A percentile compares a stretch with the other conserved stretches of the same genome.
Evolutionary conservation across 2,113 vertebrate species (phyloP).

Genomic region (Psammodynastes pulverulentus): DNA sequence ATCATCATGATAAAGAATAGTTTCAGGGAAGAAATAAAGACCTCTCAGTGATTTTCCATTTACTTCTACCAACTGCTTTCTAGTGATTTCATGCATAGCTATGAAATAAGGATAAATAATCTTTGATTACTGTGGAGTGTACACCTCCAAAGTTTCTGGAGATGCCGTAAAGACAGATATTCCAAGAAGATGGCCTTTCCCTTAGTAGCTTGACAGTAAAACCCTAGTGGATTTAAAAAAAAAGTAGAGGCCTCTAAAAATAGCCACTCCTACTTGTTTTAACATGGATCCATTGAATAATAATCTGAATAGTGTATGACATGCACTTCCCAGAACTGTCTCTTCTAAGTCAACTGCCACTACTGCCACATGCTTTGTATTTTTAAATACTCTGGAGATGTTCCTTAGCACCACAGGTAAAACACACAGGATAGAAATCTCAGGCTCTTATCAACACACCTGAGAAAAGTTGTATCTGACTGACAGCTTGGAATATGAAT

Average conservation of each 20-base stretch:
- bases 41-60: not conserved
- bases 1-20: not conserved
- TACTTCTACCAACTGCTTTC: not conserved
- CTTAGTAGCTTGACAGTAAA: not conserved
- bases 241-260: not conserved
- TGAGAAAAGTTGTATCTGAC: not conserved
- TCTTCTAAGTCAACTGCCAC: constrained; percentile 16
- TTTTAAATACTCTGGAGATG: not conserved
- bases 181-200: not conserved
- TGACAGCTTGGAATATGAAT: constrained; percentile 1
- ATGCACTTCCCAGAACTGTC: not conserved
- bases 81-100: not conserved
- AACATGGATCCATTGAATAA: not conserved
- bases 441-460: not conserved
- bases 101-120: not conserved
- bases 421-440: not conserved
- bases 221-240: not conserved
- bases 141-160: not conserved
- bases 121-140: not conserved
- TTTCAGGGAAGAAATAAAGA: not conserved
- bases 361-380: not conserved
- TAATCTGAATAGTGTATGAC: not conserved
- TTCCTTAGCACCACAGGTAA: not conserved
- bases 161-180: not conserved
- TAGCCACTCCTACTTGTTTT: not conserved